Evolutionary conservation across 2,888 invertebrate genomes (phyloP).

Genomic region (Apocheima hispidaria): DNA sequence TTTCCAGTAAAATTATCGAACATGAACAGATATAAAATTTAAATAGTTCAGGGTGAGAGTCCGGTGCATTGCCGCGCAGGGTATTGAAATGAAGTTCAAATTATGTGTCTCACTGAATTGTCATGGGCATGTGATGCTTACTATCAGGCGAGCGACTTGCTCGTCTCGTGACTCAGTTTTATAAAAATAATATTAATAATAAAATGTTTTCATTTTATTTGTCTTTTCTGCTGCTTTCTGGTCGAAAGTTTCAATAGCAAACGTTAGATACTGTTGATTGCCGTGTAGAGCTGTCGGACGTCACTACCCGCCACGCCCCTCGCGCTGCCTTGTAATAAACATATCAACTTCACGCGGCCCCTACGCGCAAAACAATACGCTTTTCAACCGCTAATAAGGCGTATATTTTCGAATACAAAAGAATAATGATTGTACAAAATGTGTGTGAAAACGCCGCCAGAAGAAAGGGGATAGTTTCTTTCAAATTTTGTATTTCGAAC

Average conservation of each 20-base stretch:
- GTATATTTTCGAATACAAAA: slow-evolving; percentile 55
- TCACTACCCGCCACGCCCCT: slow-evolving; percentile 46
- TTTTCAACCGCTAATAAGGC: slow-evolving; percentile 68
- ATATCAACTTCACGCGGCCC: slow-evolving; percentile 64
- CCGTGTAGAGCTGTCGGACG: slow-evolving; percentile 35
- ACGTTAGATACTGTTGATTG: slow-evolving; percentile 19
- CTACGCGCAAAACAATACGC: slow-evolving; percentile 61
- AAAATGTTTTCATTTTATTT: not conserved
- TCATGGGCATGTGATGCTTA: too few species aligned
- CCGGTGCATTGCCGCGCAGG: too few species aligned
- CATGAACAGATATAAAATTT: too few species aligned
- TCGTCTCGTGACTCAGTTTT: too few species aligned
- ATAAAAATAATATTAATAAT: too few species aligned
- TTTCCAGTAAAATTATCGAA: too few species aligned
- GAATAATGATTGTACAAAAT: slow-evolving; percentile 46
- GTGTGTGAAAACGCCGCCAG: slow-evolving; percentile 43
- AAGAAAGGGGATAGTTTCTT: slow-evolving; percentile 19
- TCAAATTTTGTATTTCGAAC: slow-evolving; percentile 13
- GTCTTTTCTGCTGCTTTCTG: not conserved
- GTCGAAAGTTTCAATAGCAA: slow-evolving; percentile 31
- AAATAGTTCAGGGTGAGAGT: too few species aligned
- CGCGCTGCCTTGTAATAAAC: slow-evolving; percentile 61
- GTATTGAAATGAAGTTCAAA: too few species aligned
- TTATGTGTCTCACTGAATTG: too few species aligned
- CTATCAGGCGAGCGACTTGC: too few species aligned